Conservation (phyloP, 2,113 vertebrate species). For the Chrysochloris asiatica region DNA sequence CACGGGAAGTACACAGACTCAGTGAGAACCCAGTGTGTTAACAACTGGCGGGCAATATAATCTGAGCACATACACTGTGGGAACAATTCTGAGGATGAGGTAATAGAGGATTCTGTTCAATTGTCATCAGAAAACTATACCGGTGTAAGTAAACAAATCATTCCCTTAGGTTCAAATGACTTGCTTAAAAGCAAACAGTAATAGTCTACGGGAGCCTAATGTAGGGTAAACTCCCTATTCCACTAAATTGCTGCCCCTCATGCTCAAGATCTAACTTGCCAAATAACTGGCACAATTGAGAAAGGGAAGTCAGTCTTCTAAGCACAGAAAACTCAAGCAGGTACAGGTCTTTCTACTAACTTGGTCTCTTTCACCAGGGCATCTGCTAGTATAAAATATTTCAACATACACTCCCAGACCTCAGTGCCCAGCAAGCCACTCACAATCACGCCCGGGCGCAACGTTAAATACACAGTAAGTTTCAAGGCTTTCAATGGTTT, state of each 20-base stretch:
- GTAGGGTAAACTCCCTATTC: not conserved
- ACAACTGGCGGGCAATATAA: not conserved
- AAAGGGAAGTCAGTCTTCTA: slow-evolving; percentile 14
- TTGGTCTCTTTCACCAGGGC: not conserved
- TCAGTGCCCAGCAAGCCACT: too few relatives aligned
- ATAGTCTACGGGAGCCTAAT: not conserved
- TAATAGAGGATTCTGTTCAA: slow-evolving; percentile 8
- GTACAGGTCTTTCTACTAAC: not conserved
- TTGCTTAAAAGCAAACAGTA: slow-evolving; percentile 32
- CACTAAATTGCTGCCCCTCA: not conserved
- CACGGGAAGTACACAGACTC: not conserved
- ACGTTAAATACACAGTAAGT: not conserved
- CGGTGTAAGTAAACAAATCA: not conserved
- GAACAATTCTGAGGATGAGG: not conserved
- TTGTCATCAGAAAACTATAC: slow-evolving; percentile 2
- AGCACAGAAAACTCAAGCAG: not conserved
- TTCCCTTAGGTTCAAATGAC: slow-evolving; percentile 17
- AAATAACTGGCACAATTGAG: not conserved
- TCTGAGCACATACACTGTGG: not conserved
- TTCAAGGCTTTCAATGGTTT: not conserved
- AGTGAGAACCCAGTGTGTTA: not conserved
- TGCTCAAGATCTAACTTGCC: not conserved
- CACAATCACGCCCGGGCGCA: too few relatives aligned
- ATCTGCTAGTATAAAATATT: slow-evolving; percentile 17
- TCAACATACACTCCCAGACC: not conserved